phyloP scores from a whole-genome alignment of 2,113 vertebrate species.

The Lamprologus lemairii region DNA sequence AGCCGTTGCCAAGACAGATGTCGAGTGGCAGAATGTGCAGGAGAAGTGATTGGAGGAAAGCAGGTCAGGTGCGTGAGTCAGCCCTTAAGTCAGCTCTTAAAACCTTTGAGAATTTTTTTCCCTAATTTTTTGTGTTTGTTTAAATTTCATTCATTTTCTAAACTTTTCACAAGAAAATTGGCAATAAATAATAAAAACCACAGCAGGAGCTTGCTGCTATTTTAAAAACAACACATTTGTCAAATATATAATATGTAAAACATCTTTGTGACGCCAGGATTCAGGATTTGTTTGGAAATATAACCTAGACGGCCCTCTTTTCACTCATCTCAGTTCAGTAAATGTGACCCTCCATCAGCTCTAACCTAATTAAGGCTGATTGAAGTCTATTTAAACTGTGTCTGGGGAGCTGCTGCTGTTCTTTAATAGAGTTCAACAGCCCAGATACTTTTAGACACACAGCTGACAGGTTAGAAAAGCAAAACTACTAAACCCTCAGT shows the following conservation, averaged over 20 bases:
- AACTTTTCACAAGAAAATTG: background rate
- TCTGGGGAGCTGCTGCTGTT: conserved; percentile 31
- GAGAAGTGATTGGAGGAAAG: background rate
- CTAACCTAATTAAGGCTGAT: conserved; percentile 53
- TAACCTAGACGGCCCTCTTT: background rate
- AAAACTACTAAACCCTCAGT: background rate
- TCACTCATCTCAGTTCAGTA: background rate
- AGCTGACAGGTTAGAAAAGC: background rate
- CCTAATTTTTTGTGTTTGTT: background rate
- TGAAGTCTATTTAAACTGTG: conserved; percentile 52
- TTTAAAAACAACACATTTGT: background rate
- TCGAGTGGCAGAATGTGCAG: background rate
- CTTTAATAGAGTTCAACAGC: background rate
- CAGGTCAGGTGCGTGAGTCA: background rate
- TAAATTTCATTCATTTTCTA: background rate
- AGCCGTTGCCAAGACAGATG: background rate
- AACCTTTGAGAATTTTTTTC: background rate
- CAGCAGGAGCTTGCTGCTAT: background rate
- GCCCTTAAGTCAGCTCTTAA: background rate
- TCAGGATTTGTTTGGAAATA: background rate
- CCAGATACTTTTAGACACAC: background rate
- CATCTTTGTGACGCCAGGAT: background rate
- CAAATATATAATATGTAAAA: background rate
- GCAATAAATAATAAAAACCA: background rate
- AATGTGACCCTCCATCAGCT: conserved; percentile 23